Percentiles rank a stretch among this genome's conserved stretches.
phyloP scores from a whole-genome alignment of 1,140 invertebrate genomes.

The Colletes latitarsis region DNA sequence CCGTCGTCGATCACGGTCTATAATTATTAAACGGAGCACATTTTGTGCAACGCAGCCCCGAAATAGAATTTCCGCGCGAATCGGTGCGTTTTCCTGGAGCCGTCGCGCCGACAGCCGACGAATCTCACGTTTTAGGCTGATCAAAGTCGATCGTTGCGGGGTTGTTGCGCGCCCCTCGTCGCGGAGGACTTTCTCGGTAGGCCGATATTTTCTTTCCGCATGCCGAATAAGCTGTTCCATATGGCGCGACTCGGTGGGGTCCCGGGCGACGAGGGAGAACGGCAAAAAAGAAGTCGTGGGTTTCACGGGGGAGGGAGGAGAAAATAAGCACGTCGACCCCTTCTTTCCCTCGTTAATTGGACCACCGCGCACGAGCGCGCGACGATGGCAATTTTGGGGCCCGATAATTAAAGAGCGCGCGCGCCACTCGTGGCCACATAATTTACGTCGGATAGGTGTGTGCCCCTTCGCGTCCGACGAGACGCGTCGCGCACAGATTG shows the following conservation, averaged over 20 bases:
- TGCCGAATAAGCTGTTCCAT: slow-evolving; percentile 60
- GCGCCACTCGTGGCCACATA: background rate
- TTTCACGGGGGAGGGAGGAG: background rate
- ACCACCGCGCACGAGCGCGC: slow-evolving; percentile 48
- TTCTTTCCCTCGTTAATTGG: slow-evolving; percentile 42
- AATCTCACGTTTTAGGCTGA: slow-evolving; percentile 58
- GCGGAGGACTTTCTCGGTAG: slow-evolving; percentile 36
- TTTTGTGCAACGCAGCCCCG: too few relatives aligned
- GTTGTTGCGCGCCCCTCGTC: background rate
- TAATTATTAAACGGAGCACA: too few relatives aligned
- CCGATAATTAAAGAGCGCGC: slow-evolving; percentile 30
- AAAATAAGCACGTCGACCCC: background rate
- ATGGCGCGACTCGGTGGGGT: slow-evolving; percentile 39
- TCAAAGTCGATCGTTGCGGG: slow-evolving; percentile 63
- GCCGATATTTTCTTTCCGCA: slow-evolving; percentile 60
- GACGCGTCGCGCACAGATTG: too few relatives aligned
- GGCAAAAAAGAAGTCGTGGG: background rate
- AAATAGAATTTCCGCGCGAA: slow-evolving; percentile 27
- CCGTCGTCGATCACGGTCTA: too few relatives aligned
- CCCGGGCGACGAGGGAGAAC: background rate
- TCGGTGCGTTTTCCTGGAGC: slow-evolving; percentile 25
- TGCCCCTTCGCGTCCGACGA: too few relatives aligned
- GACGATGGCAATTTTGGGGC: slow-evolving; percentile 42
- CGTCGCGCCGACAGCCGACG: slow-evolving; percentile 42
- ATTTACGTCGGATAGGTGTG: background rate